Percentiles rank a stretch among this genome's conserved stretches.
Evolutionary conservation across 2,888 invertebrate genomes (phyloP).

Genomic region (Reticulitermes lucifugus): DNA sequence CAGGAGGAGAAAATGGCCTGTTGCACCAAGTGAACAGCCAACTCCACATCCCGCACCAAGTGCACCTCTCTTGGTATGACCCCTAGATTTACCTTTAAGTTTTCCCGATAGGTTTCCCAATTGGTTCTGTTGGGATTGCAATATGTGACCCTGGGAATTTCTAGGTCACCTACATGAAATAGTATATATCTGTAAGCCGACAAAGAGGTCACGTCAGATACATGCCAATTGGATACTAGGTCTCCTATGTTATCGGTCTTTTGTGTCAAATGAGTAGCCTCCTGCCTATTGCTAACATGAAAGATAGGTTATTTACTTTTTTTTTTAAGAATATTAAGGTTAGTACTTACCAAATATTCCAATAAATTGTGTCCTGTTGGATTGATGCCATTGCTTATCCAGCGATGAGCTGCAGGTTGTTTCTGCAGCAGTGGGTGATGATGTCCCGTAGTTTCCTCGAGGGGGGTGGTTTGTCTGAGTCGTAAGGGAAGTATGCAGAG

Average conservation of each 20-base stretch:
- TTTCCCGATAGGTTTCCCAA: no score
- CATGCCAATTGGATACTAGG: not conserved
- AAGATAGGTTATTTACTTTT: not conserved
- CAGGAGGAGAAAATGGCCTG: no score
- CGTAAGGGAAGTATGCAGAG: not conserved
- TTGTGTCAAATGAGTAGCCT: not conserved
- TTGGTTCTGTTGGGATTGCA: no score
- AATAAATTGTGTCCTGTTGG: not conserved
- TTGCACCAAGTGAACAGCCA: no score
- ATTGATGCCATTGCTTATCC: conserved; percentile 50
- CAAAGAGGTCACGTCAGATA: not conserved
- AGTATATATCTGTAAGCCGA: not conserved
- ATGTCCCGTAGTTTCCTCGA: not conserved
- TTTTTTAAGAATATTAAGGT: not conserved
- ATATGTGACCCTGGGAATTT: not conserved
- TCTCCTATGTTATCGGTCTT: not conserved
- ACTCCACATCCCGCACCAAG: no score
- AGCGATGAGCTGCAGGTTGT: not conserved
- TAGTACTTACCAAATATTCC: not conserved
- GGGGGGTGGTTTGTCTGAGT: not conserved
- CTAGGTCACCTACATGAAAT: conserved; percentile 15
- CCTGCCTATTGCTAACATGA: not conserved
- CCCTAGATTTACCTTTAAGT: no score
- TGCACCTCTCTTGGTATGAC: no score
- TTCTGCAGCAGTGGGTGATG: not conserved